These are phyloP conservation scores for Hydrotaea cyrtoneurina DNA, from an alignment of 2,888 invertebrate genomes.

Conservation along the genomic window DNA sequence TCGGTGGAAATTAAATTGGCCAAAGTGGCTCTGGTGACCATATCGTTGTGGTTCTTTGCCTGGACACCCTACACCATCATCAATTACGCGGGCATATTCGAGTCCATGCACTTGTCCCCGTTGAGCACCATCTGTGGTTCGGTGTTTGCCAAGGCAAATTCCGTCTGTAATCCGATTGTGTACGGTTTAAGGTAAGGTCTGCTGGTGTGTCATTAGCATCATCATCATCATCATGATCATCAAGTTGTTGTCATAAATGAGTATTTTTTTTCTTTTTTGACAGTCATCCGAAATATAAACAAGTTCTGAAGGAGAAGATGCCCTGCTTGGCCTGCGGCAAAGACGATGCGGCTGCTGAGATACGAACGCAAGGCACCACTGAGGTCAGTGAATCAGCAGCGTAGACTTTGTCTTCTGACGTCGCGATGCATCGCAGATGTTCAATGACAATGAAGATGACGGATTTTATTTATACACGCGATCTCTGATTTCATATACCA, in stretches of 20 bases:
- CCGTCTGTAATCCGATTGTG: constrained; percentile 83
- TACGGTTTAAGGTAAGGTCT: constrained; percentile 84
- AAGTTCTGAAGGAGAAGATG: constrained; percentile 83
- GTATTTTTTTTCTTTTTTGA: constrained; percentile 7
- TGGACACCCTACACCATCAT: constrained; percentile 85
- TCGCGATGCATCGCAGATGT: not conserved
- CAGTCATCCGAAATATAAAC: constrained; percentile 85
- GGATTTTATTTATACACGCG: not conserved
- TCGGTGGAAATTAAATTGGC: constrained; percentile 84
- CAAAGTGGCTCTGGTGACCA: constrained; percentile 84
- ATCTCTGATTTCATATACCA: constrained; percentile 1
- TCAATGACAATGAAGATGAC: not conserved
- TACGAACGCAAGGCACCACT: constrained; percentile 76
- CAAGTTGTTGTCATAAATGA: not conserved
- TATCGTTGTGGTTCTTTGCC: constrained; percentile 85
- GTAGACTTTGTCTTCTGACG: constrained; percentile 64
- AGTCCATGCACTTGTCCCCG: constrained; percentile 81
- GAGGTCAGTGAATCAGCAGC: constrained; percentile 78
- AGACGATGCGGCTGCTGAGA: constrained; percentile 72
- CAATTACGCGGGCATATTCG: constrained; percentile 82
- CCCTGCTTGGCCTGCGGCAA: constrained; percentile 83
- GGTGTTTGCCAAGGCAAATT: constrained; percentile 84
- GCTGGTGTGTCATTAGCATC: too few species aligned
- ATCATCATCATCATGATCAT: not conserved
- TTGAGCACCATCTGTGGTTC: constrained; percentile 83